Base-by-base conservation (phyloP, 1,140 invertebrate genomes). In the Eciton burchellii region DNA sequence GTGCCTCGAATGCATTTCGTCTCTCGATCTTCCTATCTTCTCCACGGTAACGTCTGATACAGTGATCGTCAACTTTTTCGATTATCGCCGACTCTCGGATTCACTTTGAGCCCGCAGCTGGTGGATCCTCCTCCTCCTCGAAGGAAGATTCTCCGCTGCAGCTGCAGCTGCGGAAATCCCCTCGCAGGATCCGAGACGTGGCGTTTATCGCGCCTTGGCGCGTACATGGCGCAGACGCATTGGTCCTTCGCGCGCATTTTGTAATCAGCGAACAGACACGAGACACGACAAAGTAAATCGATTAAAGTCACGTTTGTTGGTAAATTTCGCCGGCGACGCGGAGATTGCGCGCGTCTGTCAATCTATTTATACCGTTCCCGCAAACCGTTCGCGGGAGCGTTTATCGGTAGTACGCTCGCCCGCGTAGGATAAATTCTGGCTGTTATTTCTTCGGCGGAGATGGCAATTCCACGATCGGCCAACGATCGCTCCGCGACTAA, bases 1-100 rank as follows among this genome's bases (percentile, higher is more conserved):
- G 68, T 84, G 85, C 83, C 85, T 86, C 81, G 84, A 87, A 85
- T 87, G 85, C 71, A 81, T 56, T 85, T 87, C 84, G 85, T 77
- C 85, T 74, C 77, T 60, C 56, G 76, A 79, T 79, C 82, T 70
- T 74, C 35, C 72, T 45, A 56, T 68, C 84, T 68, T 71, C 57
- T 71, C 82, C 59, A 72, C 24, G 73, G 43, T 63, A 76, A 77
- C 63, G 49, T 79, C 63, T 79, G 74, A 57, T 70, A 70, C 74
- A 70, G 74, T 70, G 74, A 70, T 57, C 74, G 74, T 79, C 63
- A 79, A 79, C 74, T 79, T 79, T 70, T 79, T 79, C 63, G 74
- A 79, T 79, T 79, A 79, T 79, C 74, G 74, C 56, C n/a, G n/a
- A 79, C 74, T 79, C 24, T 56, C 54, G 63, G 56, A 79, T 79